phyloP scores from a whole-genome alignment of 2,797 vertebrate genomes.

The Arvicola amphibius region DNA sequence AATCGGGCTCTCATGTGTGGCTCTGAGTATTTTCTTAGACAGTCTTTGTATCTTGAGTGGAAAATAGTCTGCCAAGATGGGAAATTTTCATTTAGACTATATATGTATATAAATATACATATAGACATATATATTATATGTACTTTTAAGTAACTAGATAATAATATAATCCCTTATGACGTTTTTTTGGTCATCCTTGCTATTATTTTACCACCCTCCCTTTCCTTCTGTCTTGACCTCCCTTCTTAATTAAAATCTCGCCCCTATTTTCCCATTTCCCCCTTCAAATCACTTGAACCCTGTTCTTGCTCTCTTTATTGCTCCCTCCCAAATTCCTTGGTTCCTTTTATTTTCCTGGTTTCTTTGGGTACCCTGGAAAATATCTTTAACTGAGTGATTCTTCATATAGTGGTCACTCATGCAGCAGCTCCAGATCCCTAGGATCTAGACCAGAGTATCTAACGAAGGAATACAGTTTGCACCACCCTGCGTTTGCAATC shows the following conservation, averaged over 20 bases:
- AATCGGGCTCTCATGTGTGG: neutral
- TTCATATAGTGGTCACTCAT: neutral
- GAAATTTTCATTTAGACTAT: neutral
- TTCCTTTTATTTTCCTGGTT: neutral
- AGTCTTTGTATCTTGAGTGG: neutral
- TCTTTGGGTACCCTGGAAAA: neutral
- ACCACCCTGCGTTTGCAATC: neutral
- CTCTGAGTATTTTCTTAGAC: neutral
- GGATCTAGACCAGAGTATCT: neutral
- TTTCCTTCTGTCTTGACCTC: neutral
- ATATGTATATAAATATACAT: neutral
- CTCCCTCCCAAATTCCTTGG: neutral
- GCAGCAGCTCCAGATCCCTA: neutral
- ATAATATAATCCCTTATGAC: neutral
- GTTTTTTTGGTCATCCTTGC: neutral
- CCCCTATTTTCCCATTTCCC: neutral
- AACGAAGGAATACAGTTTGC: neutral
- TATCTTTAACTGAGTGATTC: neutral
- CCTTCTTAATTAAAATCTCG: neutral
- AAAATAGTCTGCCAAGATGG: no score
- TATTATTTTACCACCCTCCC: no score
- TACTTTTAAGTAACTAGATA: neutral
- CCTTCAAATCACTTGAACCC: neutral
- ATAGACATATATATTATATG: neutral
- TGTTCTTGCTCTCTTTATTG: neutral